Conservation (phyloP, 2,888 invertebrate species). For the Ectobius pallidus region DNA sequence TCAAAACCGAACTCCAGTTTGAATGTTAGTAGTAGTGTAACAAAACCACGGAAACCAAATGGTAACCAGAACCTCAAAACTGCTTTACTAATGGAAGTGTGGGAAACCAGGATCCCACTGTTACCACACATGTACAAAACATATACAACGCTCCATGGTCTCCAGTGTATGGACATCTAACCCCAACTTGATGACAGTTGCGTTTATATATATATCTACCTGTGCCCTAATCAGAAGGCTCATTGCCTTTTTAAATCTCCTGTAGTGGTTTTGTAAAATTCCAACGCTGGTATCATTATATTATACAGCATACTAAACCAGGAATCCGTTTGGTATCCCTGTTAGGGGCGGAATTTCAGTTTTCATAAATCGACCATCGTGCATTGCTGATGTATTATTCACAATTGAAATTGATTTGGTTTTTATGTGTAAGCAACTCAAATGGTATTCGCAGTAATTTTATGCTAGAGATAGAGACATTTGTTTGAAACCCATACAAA, state of each 20-base stretch:
- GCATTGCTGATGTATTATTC: too few relatives aligned
- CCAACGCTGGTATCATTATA: too few relatives aligned
- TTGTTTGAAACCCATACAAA: too few relatives aligned
- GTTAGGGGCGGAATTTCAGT: too few relatives aligned
- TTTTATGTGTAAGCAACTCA: too few relatives aligned
- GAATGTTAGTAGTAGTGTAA: constrained; percentile 27
- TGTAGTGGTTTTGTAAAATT: neutral
- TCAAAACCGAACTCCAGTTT: constrained; percentile 29
- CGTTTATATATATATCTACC: constrained; percentile 4
- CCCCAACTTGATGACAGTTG: constrained; percentile 21
- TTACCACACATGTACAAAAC: constrained; percentile 23
- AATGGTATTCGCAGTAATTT: too few relatives aligned
- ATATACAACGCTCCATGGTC: constrained; percentile 6
- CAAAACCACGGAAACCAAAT: constrained; percentile 27
- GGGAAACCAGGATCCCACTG: constrained; percentile 25
- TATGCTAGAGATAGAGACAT: too few relatives aligned
- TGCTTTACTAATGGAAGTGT: constrained; percentile 33
- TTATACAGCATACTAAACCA: too few relatives aligned
- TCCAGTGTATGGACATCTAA: constrained; percentile 11
- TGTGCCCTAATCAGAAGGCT: constrained; percentile 6
- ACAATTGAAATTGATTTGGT: too few relatives aligned
- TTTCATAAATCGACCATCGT: too few relatives aligned
- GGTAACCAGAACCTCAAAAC: constrained; percentile 30
- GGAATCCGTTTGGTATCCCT: too few relatives aligned
- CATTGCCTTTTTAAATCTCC: neutral